phyloP scores from a whole-genome alignment of 53 echinoderm and acorn worm genomes.

The Hippasteria phrygiana region DNA sequence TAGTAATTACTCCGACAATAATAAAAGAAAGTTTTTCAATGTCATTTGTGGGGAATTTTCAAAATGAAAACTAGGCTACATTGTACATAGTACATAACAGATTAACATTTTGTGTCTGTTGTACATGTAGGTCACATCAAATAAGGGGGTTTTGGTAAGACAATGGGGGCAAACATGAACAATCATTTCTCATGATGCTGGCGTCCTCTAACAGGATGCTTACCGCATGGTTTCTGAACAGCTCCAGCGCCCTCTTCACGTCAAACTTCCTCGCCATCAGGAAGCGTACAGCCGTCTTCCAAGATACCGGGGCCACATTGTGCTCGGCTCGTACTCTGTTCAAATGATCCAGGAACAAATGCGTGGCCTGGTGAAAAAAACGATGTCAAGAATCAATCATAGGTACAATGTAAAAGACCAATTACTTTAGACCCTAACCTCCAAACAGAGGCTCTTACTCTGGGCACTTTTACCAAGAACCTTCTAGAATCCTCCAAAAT shows the following conservation, averaged over 20 bases:
- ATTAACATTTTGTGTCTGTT: background rate
- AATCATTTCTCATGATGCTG: too few species aligned
- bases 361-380: slow-evolving; percentile 78
- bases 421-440: background rate
- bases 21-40: too few species aligned
- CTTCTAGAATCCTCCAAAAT: too few species aligned
- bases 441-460: too few species aligned
- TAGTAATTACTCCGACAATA: too few species aligned
- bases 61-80: too few species aligned
- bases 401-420: background rate
- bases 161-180: too few species aligned
- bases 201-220: slow-evolving; percentile 38
- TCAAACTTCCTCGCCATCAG: slow-evolving; percentile 99
- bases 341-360: slow-evolving; percentile 89
- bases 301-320: slow-evolving; percentile 91
- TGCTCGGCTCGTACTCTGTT: slow-evolving; percentile 87
- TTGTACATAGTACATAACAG: background rate
- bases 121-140: background rate
- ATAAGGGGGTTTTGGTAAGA: too few species aligned
- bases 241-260: slow-evolving; percentile 90
- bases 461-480: too few species aligned
- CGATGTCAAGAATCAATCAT: background rate
- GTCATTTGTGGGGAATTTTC: too few species aligned
- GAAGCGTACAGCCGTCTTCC: slow-evolving; percentile 91
- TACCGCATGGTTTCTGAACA: slow-evolving; percentile 92